Conservation (phyloP, 2,888 invertebrate genomes). For the Subacronicta megacephala region DNA sequence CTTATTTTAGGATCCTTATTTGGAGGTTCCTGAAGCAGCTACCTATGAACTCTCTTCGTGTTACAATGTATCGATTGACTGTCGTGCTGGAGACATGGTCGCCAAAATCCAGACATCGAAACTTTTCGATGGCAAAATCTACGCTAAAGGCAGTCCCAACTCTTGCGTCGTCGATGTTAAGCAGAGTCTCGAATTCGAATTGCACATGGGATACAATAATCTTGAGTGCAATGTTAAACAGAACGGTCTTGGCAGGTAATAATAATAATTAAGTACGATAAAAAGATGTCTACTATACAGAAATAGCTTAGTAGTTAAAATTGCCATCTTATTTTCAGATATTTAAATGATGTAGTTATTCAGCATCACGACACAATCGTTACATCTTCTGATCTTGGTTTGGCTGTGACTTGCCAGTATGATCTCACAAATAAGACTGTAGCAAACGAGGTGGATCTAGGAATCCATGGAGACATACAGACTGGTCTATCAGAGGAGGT, state of each 20-base stretch:
- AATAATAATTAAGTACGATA: constrained; percentile 26
- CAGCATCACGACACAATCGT: constrained; percentile 99
- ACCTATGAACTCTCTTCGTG: constrained; percentile 98
- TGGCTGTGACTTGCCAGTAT: constrained; percentile 98
- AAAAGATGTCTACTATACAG: not conserved
- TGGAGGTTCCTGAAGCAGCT: constrained; percentile 97
- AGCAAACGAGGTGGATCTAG: constrained; percentile 96
- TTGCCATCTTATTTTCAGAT: constrained; percentile 76
- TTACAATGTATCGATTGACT: constrained; percentile 98
- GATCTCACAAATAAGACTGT: constrained; percentile 98
- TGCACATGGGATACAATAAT: constrained; percentile 97
- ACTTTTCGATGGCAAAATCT: constrained; percentile 97
- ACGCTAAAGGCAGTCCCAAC: constrained; percentile 98
- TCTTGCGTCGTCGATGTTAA: constrained; percentile 97
- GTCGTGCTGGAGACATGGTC: constrained; percentile 97
- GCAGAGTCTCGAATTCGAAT: constrained; percentile 96
- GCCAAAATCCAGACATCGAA: constrained; percentile 97
- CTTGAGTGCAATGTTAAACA: constrained; percentile 97
- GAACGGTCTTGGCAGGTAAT: constrained; percentile 94
- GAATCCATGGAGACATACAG: constrained; percentile 96
- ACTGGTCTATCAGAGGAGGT: constrained; percentile 96
- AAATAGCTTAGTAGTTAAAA: constrained; percentile 12
- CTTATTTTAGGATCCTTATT: constrained; percentile 93
- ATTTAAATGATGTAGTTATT: constrained; percentile 97
- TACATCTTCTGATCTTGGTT: constrained; percentile 97